Base-by-base conservation (phyloP, 2,797 vertebrate genomes). In the Propithecus deckenii region DNA sequence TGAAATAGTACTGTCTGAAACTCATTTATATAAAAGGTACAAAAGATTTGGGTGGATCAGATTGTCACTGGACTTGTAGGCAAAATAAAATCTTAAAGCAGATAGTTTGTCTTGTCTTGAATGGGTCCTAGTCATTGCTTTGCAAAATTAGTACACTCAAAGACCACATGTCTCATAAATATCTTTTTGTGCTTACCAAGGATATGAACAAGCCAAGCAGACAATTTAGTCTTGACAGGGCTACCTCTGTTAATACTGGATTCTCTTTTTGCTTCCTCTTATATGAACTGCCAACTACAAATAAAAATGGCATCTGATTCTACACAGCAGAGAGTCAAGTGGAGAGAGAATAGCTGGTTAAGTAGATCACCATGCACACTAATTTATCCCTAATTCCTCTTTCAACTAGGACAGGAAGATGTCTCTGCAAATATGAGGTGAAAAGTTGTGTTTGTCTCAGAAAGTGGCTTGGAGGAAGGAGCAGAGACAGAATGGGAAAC, bases 251-350 rank as follows among this genome's bases (percentile, higher is more conserved):
- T 96, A 89, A 88, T 12, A 61, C 11, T 63, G 92, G 90, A 74
- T 96, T 95, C 43, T 83, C 48, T 41, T 89, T 88, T 88, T 88
- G 25, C 20, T 96, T 72, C 57, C 57, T 86, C 78, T 88, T 87
- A 18, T 13, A 41, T 30, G 61, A 93, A 86, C 84, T 83, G 84
- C 32, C 76, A 88, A 46, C 38, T 75, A 69, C 41, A 95, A 89
- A 85, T 43, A 43, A 94, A 96, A 91, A 71, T 35, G 65, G n/a
- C 41, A 4, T 87, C 55, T 57, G 55, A 78, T 63, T 94, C 38
- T 38, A 57, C 9, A 67, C 22, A 95, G 50, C n/a, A 41, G 23
- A 14, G 32, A 80, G 46, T 94, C 43, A 59, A 97, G 46, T 15
- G 43, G 74, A 59, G 43, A 89, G 48, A 41, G 32, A 72, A 72